phyloP scores from a whole-genome alignment of 2,797 vertebrate genomes.

The Anabas testudineus region DNA sequence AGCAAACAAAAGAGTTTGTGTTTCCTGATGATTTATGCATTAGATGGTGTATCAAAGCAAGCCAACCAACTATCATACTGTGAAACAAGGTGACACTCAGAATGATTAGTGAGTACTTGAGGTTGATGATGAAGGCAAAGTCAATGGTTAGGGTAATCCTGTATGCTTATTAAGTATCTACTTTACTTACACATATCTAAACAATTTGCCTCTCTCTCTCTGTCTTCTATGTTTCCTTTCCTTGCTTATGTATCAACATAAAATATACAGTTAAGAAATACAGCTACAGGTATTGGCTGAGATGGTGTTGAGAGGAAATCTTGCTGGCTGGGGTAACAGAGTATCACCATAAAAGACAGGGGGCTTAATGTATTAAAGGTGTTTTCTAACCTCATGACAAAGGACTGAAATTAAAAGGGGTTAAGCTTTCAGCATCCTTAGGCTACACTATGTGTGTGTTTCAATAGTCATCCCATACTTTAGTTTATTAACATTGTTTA shows the following conservation, averaged over 20 bases:
- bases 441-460: slow-evolving; percentile 63
- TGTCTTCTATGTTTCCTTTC: slow-evolving; percentile 46
- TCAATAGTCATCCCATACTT: slow-evolving; percentile 65
- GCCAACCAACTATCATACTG: slow-evolving; percentile 64
- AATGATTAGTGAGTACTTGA: slow-evolving; percentile 51
- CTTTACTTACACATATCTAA: slow-evolving; percentile 29
- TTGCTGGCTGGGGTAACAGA: background rate
- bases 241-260: slow-evolving; percentile 32
- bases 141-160: slow-evolving; percentile 36
- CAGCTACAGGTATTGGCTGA: slow-evolving; percentile 11
- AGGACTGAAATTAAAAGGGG: slow-evolving; percentile 16
- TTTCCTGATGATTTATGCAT: slow-evolving; percentile 57
- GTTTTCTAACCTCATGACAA: slow-evolving; percentile 3
- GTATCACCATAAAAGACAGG: slow-evolving; percentile 6
- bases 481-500: slow-evolving; percentile 25
- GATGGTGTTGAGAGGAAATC: slow-evolving; percentile 9
- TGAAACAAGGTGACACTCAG: slow-evolving; percentile 59
- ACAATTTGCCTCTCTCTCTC: slow-evolving; percentile 24
- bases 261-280: slow-evolving; percentile 29
- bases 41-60: slow-evolving; percentile 69
- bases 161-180: slow-evolving; percentile 10
- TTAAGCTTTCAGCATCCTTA: slow-evolving; percentile 68
- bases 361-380: background rate
- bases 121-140: slow-evolving; percentile 67
- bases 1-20: slow-evolving; percentile 46